Base-by-base conservation (phyloP, 1,140 invertebrate species). In the Diabrotica undecimpunctata region DNA sequence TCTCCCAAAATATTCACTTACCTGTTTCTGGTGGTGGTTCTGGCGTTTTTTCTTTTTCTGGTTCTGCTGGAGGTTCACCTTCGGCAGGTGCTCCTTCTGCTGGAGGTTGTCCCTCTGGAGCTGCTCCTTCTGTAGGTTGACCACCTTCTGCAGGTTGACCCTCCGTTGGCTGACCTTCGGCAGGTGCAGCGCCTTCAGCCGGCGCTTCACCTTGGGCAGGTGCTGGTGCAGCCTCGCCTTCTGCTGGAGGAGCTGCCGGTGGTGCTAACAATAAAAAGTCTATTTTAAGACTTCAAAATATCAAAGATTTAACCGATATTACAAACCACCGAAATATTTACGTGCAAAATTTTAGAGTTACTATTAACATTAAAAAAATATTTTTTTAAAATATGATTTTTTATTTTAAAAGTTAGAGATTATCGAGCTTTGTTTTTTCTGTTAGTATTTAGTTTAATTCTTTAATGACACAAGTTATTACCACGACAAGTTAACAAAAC, bases 81-180 rank as follows among this genome's bases (percentile, higher is more conserved):
- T 82, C 82, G 56, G 79, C 77, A 74, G 79, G 82, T 60, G 76
- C 77, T 65, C 77, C 78, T 75, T 78, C 81, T 67, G 82, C 80
- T 13, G 62, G 6, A 11, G 69, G 39, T 35, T 61, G 38, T 35
- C 54, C 53, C 62, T 66, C 64, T 14, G 56, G 41, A 41, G 79
- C 72, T 11, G 70, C 72, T 50, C 69, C 75, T 63, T 72, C 78
- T 7, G 51, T 74, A 7, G 59, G 53, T 46, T 25, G 25, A 25
- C 25, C 25, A 25, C 25, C 25, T 25, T 10, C 61, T 12, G 72
- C 70, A 41, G 76, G 75, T 8, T 71, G 58, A 61, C 77, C 79
- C 65, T 78, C 76, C 50, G 76, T 72, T 36, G 58, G 14, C 55
- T 64, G n/a, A 8, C 67, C 63, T 60, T 65, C 63, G n/a, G 63